phyloP scores from a whole-genome alignment of 2,888 invertebrate genomes.

The Zele albiditarsus region DNA sequence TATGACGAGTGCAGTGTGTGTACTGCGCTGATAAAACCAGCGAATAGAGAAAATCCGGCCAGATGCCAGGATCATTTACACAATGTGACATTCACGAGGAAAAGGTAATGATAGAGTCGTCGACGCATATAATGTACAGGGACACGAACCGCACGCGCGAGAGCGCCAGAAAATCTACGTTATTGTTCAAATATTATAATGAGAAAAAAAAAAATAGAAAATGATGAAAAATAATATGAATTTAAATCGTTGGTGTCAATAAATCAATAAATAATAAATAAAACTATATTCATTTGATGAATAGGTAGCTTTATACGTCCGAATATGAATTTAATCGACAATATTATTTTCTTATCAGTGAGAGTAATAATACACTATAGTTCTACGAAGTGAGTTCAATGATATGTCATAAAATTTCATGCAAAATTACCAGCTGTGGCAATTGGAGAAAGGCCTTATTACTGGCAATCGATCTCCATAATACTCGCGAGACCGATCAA shows the following conservation, averaged over 20 bases:
- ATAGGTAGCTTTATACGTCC: not conserved
- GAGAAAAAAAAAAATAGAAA: constrained; percentile 4
- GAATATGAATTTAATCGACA: not conserved
- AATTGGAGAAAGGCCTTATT: constrained; percentile 18
- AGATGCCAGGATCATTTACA: constrained; percentile 41
- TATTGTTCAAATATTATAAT: not conserved
- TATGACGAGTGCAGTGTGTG: constrained; percentile 46
- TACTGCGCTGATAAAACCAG: constrained; percentile 43
- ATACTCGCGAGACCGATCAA: constrained; percentile 40
- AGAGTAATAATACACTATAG: not conserved
- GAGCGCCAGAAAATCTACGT: not conserved
- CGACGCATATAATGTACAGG: constrained; percentile 5
- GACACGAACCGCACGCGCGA: not conserved
- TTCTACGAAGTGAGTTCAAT: not conserved
- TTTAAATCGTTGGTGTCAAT: not conserved
- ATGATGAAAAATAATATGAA: no score
- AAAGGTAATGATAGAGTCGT: constrained; percentile 32
- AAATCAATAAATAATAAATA: not conserved
- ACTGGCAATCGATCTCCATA: constrained; percentile 24
- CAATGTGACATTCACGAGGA: constrained; percentile 41
- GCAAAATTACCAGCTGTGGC: not conserved
- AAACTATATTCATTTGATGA: not conserved
- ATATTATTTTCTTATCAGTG: constrained; percentile 19
- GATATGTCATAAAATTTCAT: constrained; percentile 5
- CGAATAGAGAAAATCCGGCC: constrained; percentile 39